These are phyloP conservation scores for Bombus pyrosoma DNA, from an alignment of 1,140 invertebrate species.

Conservation along the genomic window DNA sequence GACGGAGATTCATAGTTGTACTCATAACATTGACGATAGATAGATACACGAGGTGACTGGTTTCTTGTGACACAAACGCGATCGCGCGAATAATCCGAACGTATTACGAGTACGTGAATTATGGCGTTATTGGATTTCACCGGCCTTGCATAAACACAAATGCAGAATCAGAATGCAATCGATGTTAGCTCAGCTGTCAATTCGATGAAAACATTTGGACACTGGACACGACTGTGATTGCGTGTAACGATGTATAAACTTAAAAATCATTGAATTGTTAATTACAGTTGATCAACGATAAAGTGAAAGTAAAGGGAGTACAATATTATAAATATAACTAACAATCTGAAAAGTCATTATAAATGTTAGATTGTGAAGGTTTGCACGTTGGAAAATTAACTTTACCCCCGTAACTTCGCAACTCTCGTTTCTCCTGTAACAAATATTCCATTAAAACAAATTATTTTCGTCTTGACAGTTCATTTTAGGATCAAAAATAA, in stretches of 20 bases:
- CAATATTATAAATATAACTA: too few relatives aligned
- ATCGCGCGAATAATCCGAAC: slow-evolving; percentile 24
- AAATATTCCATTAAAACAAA: too few relatives aligned
- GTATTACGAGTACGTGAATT: slow-evolving; percentile 30
- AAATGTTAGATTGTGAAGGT: too few relatives aligned
- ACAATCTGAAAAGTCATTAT: too few relatives aligned
- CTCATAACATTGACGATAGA: background rate
- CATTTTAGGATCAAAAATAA: too few relatives aligned
- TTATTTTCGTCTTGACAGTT: too few relatives aligned
- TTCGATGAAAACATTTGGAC: background rate
- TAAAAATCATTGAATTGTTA: background rate
- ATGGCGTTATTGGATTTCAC: slow-evolving; percentile 25
- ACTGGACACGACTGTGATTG: background rate
- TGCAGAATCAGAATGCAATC: slow-evolving; percentile 35
- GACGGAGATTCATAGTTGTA: background rate
- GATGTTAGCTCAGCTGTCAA: slow-evolving; percentile 28
- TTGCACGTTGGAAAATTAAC: too few relatives aligned
- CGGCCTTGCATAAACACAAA: slow-evolving; percentile 28
- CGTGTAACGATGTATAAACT: background rate
- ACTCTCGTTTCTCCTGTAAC: too few relatives aligned
- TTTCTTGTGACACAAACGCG: slow-evolving; percentile 16
- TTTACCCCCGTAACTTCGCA: too few relatives aligned
- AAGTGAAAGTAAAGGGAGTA: background rate
- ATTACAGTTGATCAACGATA: background rate
- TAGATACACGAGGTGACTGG: background rate